A percentile compares a stretch with the other conserved stretches of the same genome.
These are phyloP conservation scores for Amorpha juglandis DNA, from an alignment of 2,888 invertebrate genomes.

Conservation along the genomic window DNA sequence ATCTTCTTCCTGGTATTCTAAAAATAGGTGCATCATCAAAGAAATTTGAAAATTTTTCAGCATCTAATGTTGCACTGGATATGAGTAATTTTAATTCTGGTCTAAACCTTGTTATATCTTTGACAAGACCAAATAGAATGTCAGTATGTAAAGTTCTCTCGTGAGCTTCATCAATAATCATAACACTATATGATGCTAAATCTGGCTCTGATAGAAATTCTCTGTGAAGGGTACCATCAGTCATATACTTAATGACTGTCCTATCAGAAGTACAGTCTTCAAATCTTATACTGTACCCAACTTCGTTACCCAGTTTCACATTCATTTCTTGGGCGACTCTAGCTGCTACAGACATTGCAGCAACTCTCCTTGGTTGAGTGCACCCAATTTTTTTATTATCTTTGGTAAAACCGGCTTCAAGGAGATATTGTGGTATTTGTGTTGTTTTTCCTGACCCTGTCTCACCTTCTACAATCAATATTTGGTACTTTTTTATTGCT, in stretches of 20 bases:
- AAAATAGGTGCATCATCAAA: slow-evolving; percentile 99
- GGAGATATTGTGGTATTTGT: slow-evolving; percentile 98
- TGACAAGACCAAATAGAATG: slow-evolving; percentile 98
- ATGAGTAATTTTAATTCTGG: slow-evolving; percentile 97
- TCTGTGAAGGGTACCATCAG: slow-evolving; percentile 98
- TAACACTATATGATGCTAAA: slow-evolving; percentile 96
- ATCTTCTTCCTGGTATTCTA: slow-evolving; percentile 97
- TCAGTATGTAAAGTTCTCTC: slow-evolving; percentile 99
- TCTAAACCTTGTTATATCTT: slow-evolving; percentile 96
- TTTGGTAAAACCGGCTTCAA: slow-evolving; percentile 95
- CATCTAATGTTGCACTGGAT: slow-evolving; percentile 99
- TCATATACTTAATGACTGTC: slow-evolving; percentile 99
- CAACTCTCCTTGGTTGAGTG: slow-evolving; percentile 98
- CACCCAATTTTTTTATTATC: slow-evolving; percentile 96
- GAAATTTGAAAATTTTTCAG: slow-evolving; percentile 98
- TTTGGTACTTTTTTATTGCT: slow-evolving; percentile 95
- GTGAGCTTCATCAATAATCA: slow-evolving; percentile 99
- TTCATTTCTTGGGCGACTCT: slow-evolving; percentile 99
- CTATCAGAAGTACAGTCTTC: slow-evolving; percentile 99
- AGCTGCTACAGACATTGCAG: slow-evolving; percentile 99
- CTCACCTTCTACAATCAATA: slow-evolving; percentile 98
- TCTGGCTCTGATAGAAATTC: slow-evolving; percentile 99
- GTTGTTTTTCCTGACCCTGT: slow-evolving; percentile 99
- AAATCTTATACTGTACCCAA: slow-evolving; percentile 96
- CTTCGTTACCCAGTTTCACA: slow-evolving; percentile 97